Evolutionary conservation across 2,113 vertebrate species (phyloP), one percentile per base, ranked within the genome.

Genomic region (Ameiurus melas): DNA sequence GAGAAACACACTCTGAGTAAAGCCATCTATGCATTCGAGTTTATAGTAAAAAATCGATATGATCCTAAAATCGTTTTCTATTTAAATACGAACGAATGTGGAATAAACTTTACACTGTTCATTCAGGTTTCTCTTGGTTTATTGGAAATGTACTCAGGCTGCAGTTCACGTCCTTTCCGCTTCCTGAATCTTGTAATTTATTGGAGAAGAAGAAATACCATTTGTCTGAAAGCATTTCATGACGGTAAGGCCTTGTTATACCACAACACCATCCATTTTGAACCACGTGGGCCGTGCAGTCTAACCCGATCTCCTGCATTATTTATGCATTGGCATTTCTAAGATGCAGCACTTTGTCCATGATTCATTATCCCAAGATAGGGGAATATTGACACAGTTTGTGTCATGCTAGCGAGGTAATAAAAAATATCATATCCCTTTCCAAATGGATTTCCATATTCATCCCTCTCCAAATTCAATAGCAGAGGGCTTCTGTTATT

Each of bases 161-260:
- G 66, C 55, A 6, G 85, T 87, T 86, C 51, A 81, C 53, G 86
- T 47, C 60, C 73, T 85, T 73, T 47, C 62, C 71, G 0, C 78
- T 73, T 79, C 68, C 86, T 87, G 81, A 1, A 75, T 92, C 92
- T 90, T 90, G 89, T 94, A 90, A 93, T 95, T 95, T 95, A 95
- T 94, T 90, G 91, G 92, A 87, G 92, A 92, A 91, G 93, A 93
- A 91, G 91, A 91, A 92, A 91, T 90, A 91, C 93, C 92, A 94
- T 95, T 95, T 94, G 93, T 94, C 94, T 94, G 93, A 94, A 95
- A 95, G 95, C 93, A 94, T 94, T 94, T 94, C 92, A 93, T 94
- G 92, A 93, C 89, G 86, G 84, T 88, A 87, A 93, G 93, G 93
- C 92, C 93, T 93, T 94, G 93, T 94, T 94, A 93, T 91, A 88